Conservation (phyloP, 2,113 vertebrate genomes). For the Capreolus pygargus region DNA sequence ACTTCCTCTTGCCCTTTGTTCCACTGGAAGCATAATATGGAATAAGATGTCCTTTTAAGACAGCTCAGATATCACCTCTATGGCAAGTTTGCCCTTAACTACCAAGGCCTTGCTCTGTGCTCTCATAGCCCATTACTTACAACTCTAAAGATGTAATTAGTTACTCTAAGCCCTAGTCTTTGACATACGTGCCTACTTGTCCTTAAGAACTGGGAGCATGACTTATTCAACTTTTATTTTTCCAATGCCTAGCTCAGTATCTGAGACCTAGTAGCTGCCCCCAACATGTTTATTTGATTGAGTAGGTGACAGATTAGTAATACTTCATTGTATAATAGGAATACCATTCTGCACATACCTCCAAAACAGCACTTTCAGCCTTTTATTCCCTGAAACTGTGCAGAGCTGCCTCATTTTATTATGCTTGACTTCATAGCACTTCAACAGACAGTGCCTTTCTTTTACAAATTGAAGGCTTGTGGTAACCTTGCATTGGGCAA, state of each 20-base stretch:
- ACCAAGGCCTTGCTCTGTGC: background rate
- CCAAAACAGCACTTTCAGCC: background rate
- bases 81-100: background rate
- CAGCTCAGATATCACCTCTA: background rate
- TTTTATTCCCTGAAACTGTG: background rate
- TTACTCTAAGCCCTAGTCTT: background rate
- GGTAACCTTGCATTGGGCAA: background rate
- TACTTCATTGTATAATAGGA: background rate
- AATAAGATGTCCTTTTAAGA: background rate
- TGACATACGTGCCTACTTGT: background rate
- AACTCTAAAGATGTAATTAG: background rate
- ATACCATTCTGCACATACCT: background rate
- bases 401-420: background rate
- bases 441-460: background rate
- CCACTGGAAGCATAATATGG: background rate
- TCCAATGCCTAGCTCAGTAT: background rate
- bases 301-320: background rate
- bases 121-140: background rate
- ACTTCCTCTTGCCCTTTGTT: background rate
- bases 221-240: background rate
- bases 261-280: background rate
- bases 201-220: background rate
- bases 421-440: background rate
- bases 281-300: background rate
- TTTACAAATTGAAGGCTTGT: background rate